Base-by-base conservation (phyloP, 2,888 invertebrate genomes). In the Diplazon laetatorius region DNA sequence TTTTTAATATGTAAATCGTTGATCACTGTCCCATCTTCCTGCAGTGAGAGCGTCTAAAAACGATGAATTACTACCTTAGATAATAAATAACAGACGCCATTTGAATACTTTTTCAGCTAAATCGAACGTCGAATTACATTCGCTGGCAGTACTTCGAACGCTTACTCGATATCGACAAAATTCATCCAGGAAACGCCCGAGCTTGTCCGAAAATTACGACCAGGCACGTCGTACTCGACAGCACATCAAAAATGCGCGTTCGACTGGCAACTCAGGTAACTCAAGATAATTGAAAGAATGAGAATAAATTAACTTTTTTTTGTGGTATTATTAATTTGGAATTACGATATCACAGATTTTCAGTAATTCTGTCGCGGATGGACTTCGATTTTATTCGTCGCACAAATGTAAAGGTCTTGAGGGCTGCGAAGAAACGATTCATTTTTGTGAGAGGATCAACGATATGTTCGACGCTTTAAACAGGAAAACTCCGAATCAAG, bases 241-340 rank as follows among this genome's bases (percentile, higher is more conserved):
- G 63, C 22, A 66, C 65, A 9, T 74, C 74, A n/a, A 74, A 74
- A 68, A 74, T 74, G 74, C 59, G 74, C 8, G 60, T 68, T 12
- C 20, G 50, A 39, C 65, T 76, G 10, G 77, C 72, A 12, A 68
- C 71, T 52, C 65, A 66, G 63, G 60, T 66, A 44, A 30, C 30
- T 30, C 6, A 30, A 5, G 30, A 30, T 6, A 30, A 30, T 30
- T 30, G 6, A 30, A 30, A 42, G 39, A 39, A 48, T 46, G 20
- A 6, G 16, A 9, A 37, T 25, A 44, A 14, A 59, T 2, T 25
- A 18, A 14, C 50, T 42, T 25, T 70, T 70, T 57, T 2, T 22
- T 1, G 22, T 5, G 1, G 42, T 20, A 55, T 37, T 30, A 30
- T 30, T 30, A 30, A 30, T 30, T 30, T 6, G 6, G 6, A 30